phyloP scores from a whole-genome alignment of 2,797 vertebrate species.

The Peromyscus eremicus region DNA sequence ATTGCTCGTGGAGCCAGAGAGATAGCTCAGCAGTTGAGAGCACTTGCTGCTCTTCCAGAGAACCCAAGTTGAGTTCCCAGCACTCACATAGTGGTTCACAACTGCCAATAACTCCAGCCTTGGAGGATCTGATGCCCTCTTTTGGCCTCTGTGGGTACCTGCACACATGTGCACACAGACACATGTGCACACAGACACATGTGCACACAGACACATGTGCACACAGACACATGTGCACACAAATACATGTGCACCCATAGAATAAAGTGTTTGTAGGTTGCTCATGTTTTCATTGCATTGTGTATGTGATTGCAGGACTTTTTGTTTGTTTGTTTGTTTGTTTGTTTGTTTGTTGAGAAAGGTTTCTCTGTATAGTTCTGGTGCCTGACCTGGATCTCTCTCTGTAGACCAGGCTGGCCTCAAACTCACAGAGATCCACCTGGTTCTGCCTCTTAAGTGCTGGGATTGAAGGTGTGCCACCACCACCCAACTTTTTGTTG shows the following conservation, averaged over 20 bases:
- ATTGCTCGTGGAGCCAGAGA: neutral
- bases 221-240: neutral
- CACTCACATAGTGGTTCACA: neutral
- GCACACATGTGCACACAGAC: neutral
- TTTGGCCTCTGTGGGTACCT: neutral
- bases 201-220: neutral
- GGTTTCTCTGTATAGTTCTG: too few species aligned
- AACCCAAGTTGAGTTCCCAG: neutral
- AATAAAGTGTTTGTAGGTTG: neutral
- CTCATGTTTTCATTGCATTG: neutral
- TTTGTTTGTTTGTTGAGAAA: too few species aligned
- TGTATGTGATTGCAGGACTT: too few species aligned
- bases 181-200: neutral
- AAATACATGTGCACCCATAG: neutral
- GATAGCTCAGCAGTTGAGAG: neutral
- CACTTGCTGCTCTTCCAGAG: neutral
- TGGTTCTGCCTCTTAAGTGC: too few species aligned
- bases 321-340: too few species aligned
- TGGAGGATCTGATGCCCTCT: neutral
- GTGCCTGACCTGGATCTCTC: too few species aligned
- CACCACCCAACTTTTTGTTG: too few species aligned
- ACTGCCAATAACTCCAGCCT: neutral
- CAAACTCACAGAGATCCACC: too few species aligned
- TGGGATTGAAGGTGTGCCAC: too few species aligned
- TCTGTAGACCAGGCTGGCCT: too few species aligned